phyloP scores from a whole-genome alignment of 2,797 vertebrate species.

The Muscicapa striata region DNA sequence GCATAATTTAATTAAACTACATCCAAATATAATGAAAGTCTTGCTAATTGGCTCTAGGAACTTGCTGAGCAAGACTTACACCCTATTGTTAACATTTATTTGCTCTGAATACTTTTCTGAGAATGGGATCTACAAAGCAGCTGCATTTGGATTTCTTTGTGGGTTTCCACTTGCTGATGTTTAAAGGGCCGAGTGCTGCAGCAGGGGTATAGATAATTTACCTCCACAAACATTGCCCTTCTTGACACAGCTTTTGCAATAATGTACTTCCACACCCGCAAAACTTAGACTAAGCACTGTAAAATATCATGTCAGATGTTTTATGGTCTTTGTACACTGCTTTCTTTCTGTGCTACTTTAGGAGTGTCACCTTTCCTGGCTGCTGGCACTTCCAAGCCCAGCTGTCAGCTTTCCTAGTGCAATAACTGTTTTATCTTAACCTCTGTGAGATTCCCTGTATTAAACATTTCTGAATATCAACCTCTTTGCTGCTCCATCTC shows the following conservation, averaged over 20 bases:
- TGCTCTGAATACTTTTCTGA: not conserved
- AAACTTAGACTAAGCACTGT: not conserved
- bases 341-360: not conserved
- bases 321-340: not conserved
- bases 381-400: not conserved
- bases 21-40: conserved; percentile 41
- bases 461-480: not conserved
- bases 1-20: conserved; percentile 56
- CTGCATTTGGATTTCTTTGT: not conserved
- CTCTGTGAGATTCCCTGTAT: not conserved
- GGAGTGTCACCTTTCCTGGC: not conserved
- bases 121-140: not conserved
- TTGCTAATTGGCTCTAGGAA: conserved; percentile 24
- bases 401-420: not conserved
- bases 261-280: not conserved
- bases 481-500: not conserved
- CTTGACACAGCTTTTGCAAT: not conserved
- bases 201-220: not conserved
- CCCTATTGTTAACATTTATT: not conserved
- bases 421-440: not conserved
- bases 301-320: not conserved
- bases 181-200: not conserved
- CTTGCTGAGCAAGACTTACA: conserved; percentile 15
- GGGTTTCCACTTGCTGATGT: not conserved
- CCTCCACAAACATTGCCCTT: not conserved